Percentiles rank a stretch among this genome's conserved stretches.
These are phyloP conservation scores for Apamea epomidion DNA, from an alignment of 2,888 invertebrate species.

Conservation along the genomic window DNA sequence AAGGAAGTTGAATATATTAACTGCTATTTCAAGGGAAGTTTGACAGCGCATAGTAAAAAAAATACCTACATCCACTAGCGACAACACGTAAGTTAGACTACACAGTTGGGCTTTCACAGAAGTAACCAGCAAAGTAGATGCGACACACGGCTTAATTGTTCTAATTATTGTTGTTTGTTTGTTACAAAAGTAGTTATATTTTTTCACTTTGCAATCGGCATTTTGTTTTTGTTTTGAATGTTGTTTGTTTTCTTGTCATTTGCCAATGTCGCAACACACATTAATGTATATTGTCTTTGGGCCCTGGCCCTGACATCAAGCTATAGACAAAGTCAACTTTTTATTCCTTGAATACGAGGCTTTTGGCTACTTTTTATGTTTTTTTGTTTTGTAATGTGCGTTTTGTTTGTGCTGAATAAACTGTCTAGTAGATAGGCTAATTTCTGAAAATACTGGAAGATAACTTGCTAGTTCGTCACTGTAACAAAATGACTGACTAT, in stretches of 20 bases:
- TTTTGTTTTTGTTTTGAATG: not conserved
- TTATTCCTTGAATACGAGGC: not conserved
- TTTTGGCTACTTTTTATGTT: not conserved
- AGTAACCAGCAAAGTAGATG: not conserved
- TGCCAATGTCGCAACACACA: not conserved
- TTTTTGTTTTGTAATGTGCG: not conserved
- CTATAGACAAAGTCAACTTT: not conserved
- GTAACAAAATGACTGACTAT: conserved; percentile 3
- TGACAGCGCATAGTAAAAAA: no score
- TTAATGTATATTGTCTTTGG: no score
- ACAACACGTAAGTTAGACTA: not conserved
- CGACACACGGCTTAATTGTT: not conserved
- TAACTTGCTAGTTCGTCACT: not conserved
- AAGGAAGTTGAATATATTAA: conserved; percentile 15
- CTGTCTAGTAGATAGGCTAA: not conserved
- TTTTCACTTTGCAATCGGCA: not conserved
- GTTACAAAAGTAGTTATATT: not conserved
- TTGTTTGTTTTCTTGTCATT: not conserved
- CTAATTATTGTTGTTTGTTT: not conserved
- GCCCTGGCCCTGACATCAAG: no score
- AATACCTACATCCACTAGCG: not conserved
- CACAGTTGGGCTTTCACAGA: not conserved
- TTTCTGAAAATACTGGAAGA: not conserved
- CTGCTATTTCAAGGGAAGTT: not conserved
- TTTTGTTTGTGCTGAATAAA: not conserved